Evolutionary conservation across 2,113 vertebrate species (phyloP), one percentile per base, ranked within the genome.

Genomic region (Mirounga angustirostris): DNA sequence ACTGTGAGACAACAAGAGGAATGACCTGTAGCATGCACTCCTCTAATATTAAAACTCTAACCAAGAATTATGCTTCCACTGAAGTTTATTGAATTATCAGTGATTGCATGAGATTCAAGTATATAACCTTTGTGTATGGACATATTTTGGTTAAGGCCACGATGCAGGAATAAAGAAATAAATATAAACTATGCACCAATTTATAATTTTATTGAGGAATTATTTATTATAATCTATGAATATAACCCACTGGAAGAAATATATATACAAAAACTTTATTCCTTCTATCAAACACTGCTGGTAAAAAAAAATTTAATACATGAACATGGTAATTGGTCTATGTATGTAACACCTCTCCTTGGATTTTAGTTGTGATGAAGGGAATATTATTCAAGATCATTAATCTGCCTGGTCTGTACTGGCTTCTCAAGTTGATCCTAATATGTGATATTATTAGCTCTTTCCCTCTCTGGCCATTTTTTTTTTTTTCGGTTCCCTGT

Each of bases 251-350:
- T 28, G 2, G n/a, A 63, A 80, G 88, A 83, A 78, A 54, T 19
- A 30, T 18, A 92, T 2, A 58, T 26, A 79, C 33, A 83, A n/a
- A 40, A 4, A 89, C 56, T 50, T 33, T 50, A 80, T 40, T 59
- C 43, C 5, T 40, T 65, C 22, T 61, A 24, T 19, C 21, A 85
- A 91, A 78, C 1, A 61, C 2, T 82, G 24, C 9, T 40, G 54
- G 59, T 58, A 95, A 84, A 94, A 87, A 96, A 50, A 69, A 73
- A 88, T 33, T 74, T 61, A 78, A 54, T 5, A 83, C 43, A 82
- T 52, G 36, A 79, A 43, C 79, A 79, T 24, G 14, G 46, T 67
- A 46, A 89, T 33, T 76, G 4, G 21, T 69, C 43, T 85, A 15
- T 19, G 73, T 71, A 22, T 50, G 28, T 59, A 93, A 86, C 88